Evolutionary conservation across 2,797 vertebrate genomes (phyloP).

Genomic region (Mormyrops attenuatus): DNA sequence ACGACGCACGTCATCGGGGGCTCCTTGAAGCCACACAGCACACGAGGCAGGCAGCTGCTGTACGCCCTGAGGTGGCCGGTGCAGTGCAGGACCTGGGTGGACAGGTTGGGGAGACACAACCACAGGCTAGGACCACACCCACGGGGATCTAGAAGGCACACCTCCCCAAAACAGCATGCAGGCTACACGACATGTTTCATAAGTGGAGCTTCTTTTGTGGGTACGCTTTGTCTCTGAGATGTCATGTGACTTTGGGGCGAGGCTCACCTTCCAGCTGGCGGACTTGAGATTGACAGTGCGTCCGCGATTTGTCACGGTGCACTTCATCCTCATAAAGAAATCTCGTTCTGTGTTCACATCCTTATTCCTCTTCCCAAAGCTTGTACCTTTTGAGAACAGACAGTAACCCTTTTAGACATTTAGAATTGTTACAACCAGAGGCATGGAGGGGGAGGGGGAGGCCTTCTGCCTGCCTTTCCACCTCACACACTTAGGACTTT

Average conservation of each 20-base stretch:
- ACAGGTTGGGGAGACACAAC: slow-evolving; percentile 1
- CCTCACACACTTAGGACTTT: not conserved
- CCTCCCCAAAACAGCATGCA: not conserved
- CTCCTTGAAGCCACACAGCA: slow-evolving; percentile 80
- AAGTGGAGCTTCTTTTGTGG: not conserved
- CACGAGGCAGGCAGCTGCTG: slow-evolving; percentile 67
- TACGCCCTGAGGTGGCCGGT: slow-evolving; percentile 88
- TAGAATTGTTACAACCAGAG: not conserved
- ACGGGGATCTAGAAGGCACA: not conserved
- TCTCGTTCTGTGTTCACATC: slow-evolving; percentile 82
- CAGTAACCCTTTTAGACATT: not conserved
- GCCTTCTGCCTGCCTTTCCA: not conserved
- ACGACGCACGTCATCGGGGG: slow-evolving; percentile 86
- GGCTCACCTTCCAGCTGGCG: slow-evolving; percentile 90
- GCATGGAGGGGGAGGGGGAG: not conserved
- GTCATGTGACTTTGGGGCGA: not conserved
- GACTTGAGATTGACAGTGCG: slow-evolving; percentile 98
- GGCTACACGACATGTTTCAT: not conserved
- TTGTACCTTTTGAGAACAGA: slow-evolving; percentile 30
- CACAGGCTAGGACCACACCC: not conserved
- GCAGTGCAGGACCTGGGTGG: slow-evolving; percentile 85
- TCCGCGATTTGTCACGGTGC: slow-evolving; percentile 93
- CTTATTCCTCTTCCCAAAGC: slow-evolving; percentile 82
- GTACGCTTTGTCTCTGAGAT: not conserved
- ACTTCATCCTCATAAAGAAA: slow-evolving; percentile 99